Base-by-base conservation (phyloP, 2,888 invertebrate species). In the Rhorus exstirpatorius region DNA sequence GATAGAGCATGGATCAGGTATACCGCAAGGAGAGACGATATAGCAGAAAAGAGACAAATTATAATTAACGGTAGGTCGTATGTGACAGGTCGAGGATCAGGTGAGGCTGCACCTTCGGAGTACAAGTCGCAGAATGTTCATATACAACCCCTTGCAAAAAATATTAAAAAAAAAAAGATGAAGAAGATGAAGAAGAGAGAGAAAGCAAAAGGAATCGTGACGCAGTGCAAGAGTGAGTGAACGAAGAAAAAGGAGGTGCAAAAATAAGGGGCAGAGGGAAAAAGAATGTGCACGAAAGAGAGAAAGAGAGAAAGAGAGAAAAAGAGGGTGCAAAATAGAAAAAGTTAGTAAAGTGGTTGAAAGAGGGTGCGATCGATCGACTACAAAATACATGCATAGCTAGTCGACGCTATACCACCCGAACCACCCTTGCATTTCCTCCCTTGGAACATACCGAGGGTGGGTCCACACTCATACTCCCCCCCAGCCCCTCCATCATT, bases 291-390 rank as follows among this genome's bases (percentile, higher is more conserved):
- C 6, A 31, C 31, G 6, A 31, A 19, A 61, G 21, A 10, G 12
- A 19, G 41, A 41, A 21, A 21, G 41, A 12, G 61, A 21, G 21
- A 21, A 10, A 21, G 61, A 10, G 21, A 6, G 38, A 1, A 21
- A 10, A 3, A 4, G 19, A 41, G 21, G 21, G 26, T 44, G 38
- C 21, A 26, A 44, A 14, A 26, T 41, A 17, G 41, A 31, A 4
- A 41, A 58, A 38, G 2, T 6, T 44, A 44, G 49, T 17, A 14
- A 70, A 35, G 19, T n/a, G 19, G 26, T 49, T 31, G 67, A 53
- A 44, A 74, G 53, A 67, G 74, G 31, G 76, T 51, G 61, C 68
- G 78, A 82, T 85, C 83, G 83, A 85, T 85, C 83, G 85, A 26
- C 51, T 78, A 68, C 71, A 77, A 58, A 61, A 55, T 67, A 72